These are phyloP conservation scores for Patagioenas fasciata DNA, from an alignment of 2,113 vertebrate species.

Conservation along the genomic window DNA sequence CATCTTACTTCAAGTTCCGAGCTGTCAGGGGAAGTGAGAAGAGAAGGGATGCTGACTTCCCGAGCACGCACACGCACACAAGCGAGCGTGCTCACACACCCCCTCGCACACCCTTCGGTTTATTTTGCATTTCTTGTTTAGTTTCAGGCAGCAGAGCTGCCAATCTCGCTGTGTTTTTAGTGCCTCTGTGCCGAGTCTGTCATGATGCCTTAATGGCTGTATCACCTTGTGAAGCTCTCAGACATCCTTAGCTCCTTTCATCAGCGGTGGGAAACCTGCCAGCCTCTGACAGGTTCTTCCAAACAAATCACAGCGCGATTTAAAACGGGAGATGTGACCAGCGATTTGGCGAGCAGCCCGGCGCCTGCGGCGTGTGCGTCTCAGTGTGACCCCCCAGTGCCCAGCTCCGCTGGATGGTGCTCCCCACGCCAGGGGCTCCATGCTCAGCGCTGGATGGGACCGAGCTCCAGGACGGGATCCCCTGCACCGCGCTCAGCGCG, in stretches of 20 bases:
- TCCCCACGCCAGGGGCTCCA: too few relatives aligned
- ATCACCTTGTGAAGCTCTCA: constrained; percentile 55
- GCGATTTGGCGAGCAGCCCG: not conserved
- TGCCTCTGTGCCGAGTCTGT: constrained; percentile 16
- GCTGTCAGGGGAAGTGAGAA: constrained; percentile 15
- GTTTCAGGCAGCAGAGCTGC: constrained; percentile 25
- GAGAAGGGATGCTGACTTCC: not conserved
- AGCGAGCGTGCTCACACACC: not conserved
- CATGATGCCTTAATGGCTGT: constrained; percentile 37
- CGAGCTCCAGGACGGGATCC: too few relatives aligned
- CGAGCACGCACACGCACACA: not conserved
- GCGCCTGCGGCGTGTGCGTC: not conserved
- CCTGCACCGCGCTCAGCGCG: rapidly evolving
- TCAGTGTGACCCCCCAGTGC: too few relatives aligned
- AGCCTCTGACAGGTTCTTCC: constrained; percentile 54
- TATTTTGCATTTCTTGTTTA: not conserved
- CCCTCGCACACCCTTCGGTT: not conserved
- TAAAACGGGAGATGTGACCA: not conserved
- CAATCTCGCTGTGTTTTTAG: not conserved
- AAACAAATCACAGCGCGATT: not conserved
- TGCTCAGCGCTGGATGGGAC: too few relatives aligned
- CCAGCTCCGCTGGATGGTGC: too few relatives aligned
- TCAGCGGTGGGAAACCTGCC: constrained; percentile 45
- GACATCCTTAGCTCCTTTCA: constrained; percentile 46
- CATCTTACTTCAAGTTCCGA: not conserved